phyloP scores from a whole-genome alignment of 2,113 vertebrate species.

The Acrocephalus arundinaceus region DNA sequence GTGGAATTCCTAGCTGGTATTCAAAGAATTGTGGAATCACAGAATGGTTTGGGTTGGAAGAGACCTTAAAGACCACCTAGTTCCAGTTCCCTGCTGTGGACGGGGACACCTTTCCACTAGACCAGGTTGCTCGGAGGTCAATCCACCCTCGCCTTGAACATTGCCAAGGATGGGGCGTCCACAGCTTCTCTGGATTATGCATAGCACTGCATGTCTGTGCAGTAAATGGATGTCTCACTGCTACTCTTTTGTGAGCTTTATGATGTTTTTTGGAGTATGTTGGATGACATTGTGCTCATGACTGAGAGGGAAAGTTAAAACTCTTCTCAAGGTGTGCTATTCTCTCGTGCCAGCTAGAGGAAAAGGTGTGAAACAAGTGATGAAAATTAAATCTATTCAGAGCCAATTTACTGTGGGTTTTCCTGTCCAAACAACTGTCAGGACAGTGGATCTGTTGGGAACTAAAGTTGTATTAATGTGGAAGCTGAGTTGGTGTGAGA shows the following conservation, averaged over 20 bases:
- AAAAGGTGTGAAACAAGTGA: not conserved
- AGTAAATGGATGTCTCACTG: not conserved
- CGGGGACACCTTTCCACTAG: not conserved
- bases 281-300: rapidly evolving
- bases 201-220: not conserved
- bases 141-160: not conserved
- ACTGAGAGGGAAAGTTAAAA: not conserved
- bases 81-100: not conserved
- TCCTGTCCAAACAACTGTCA: not conserved
- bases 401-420: not conserved
- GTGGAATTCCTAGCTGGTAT: not conserved
- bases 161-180: not conserved
- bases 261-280: not conserved
- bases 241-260: not conserved
- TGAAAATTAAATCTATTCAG: not conserved
- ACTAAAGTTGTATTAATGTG: not conserved
- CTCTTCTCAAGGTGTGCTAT: not conserved
- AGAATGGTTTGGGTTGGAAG: not conserved
- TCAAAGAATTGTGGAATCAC: not conserved
- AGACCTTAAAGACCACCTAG: not conserved
- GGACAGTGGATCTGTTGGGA: not conserved
- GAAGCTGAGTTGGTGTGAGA: not conserved
- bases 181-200: not conserved
- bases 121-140: not conserved
- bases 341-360: not conserved